Conservation (phyloP, 2,888 invertebrate species). For the Oithona nana region DNA sequence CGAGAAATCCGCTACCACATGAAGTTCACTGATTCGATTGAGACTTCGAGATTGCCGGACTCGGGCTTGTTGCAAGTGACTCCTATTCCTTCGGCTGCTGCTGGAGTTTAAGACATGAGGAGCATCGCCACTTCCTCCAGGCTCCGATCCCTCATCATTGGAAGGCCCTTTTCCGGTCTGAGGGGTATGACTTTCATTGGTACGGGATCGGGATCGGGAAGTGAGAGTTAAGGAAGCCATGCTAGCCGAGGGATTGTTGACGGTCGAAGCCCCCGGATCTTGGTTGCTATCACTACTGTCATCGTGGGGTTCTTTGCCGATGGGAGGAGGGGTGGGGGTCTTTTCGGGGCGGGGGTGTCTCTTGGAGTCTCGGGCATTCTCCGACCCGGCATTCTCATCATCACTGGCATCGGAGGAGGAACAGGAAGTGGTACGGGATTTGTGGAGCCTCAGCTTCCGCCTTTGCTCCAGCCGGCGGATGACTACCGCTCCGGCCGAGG, state of each 20-base stretch:
- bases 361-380: neutral
- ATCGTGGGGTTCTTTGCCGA: constrained; percentile 57
- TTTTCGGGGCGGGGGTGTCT: neutral
- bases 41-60: constrained; percentile 10
- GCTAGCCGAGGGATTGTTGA: constrained; percentile 23
- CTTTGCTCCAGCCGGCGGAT: constrained; percentile 29
- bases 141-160: neutral
- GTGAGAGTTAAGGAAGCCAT: neutral
- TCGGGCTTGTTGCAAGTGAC: constrained; percentile 3
- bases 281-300: constrained; percentile 47
- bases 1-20: constrained; percentile 12
- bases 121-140: neutral
- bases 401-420: constrained; percentile 87
- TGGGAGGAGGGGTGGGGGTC: constrained; percentile 23
- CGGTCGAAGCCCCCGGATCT: constrained; percentile 37
- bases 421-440: constrained; percentile 62
- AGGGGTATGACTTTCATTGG: neutral
- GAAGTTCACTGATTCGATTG: constrained; percentile 16
- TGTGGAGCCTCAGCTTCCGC: constrained; percentile 44
- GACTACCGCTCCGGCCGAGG: constrained; percentile 19
- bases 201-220: neutral
- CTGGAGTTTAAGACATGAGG: neutral
- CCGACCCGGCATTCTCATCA: constrained; percentile 26
- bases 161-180: neutral
- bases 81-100: neutral